phyloP scores from a whole-genome alignment of 2,113 vertebrate genomes.

The Macaca nemestrina region DNA sequence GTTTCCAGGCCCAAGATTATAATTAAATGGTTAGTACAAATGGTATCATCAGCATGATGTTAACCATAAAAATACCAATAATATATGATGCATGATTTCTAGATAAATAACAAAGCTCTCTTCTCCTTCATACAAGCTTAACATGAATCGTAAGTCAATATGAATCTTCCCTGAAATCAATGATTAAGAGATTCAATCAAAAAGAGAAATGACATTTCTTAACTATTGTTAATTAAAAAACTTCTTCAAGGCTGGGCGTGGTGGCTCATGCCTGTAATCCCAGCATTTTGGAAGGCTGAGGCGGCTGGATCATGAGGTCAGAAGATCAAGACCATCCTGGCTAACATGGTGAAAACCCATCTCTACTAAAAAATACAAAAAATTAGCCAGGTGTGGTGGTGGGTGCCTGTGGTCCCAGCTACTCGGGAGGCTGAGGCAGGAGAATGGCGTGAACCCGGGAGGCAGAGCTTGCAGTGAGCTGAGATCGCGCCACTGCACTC shows the following conservation, averaged over 20 bases:
- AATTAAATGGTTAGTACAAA: neutral
- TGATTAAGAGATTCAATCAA: neutral
- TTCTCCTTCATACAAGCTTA: neutral
- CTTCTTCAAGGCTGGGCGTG: neutral
- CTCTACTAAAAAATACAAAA: too few relatives aligned
- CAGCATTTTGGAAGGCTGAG: too few relatives aligned
- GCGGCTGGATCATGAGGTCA: too few relatives aligned
- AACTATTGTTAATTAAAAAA: constrained; percentile 43
- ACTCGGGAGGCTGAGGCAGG: too few relatives aligned
- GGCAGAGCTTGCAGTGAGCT: too few relatives aligned
- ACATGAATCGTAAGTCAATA: neutral
- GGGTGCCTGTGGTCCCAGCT: too few relatives aligned
- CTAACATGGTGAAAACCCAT: too few relatives aligned
- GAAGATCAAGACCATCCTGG: too few relatives aligned
- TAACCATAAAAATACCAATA: neutral
- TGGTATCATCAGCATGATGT: neutral
- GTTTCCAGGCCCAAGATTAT: neutral
- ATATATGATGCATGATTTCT: neutral
- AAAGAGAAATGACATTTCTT: neutral
- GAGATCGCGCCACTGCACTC: accelerated
- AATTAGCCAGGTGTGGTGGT: too few relatives aligned
- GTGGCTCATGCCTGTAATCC: too few relatives aligned
- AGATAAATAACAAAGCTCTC: neutral
- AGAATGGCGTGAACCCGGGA: accelerated
- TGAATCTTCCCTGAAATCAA: neutral